Conservation (phyloP, 2,113 vertebrate species). For the Urocynchramus pylzowi region DNA sequence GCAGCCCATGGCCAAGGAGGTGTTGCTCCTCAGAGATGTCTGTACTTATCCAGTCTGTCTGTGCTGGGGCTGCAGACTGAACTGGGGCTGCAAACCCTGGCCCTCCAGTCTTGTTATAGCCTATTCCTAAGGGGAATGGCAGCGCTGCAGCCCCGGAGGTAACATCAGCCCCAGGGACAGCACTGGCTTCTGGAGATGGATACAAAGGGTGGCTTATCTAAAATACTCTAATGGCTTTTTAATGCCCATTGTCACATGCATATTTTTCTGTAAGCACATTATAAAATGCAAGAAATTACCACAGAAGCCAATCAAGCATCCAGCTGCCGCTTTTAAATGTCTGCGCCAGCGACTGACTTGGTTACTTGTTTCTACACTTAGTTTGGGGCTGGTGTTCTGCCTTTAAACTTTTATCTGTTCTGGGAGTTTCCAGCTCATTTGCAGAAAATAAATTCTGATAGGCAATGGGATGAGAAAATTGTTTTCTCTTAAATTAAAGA, state of each 20-base stretch:
- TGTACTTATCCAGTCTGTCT: background rate
- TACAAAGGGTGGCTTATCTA: background rate
- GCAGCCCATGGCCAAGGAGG: background rate
- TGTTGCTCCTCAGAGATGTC: accelerated
- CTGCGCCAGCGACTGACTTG: accelerated
- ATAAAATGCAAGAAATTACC: background rate
- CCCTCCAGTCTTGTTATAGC: accelerated
- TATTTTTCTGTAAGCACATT: background rate
- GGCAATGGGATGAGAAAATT: background rate
- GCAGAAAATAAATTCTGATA: background rate
- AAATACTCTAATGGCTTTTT: background rate
- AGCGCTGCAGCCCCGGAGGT: background rate
- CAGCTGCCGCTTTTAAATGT: background rate
- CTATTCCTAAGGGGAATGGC: background rate
- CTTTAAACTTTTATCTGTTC: background rate
- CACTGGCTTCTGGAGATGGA: background rate
- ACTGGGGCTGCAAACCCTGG: background rate
- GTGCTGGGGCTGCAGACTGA: background rate
- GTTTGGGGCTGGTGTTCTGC: background rate
- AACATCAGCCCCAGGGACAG: background rate
- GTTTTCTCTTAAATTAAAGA: background rate
- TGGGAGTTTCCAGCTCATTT: background rate
- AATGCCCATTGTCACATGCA: accelerated
- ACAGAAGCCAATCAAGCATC: background rate
- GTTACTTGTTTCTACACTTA: background rate